Conservation (phyloP, 2,888 invertebrate genomes). For the Anthoptus insignis region DNA sequence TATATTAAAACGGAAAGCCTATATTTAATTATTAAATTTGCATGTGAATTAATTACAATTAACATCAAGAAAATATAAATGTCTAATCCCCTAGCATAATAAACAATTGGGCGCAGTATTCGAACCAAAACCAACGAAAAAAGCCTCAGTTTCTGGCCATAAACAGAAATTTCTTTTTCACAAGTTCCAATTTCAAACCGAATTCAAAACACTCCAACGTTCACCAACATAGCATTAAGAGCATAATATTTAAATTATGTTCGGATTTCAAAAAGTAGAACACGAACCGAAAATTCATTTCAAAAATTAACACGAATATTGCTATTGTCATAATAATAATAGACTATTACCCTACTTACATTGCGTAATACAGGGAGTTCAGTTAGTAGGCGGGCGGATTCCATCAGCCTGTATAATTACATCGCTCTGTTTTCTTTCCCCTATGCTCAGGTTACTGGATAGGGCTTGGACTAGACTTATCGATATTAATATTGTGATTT, state of each 20-base stretch:
- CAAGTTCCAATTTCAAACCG: not conserved
- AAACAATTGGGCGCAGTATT: too few species aligned
- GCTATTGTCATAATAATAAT: slow-evolving; percentile 32
- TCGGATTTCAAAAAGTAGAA: not conserved
- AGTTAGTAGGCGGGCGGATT: slow-evolving; percentile 50
- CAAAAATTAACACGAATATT: slow-evolving; percentile 30
- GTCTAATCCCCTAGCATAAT: too few species aligned
- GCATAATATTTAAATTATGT: not conserved
- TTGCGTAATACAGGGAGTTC: slow-evolving; percentile 42
- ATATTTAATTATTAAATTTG: too few species aligned
- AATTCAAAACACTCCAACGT: not conserved
- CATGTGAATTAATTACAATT: too few species aligned
- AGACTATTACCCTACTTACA: slow-evolving; percentile 39
- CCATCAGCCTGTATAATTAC: slow-evolving; percentile 57
- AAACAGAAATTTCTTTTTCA: too few species aligned
- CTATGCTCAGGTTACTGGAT: slow-evolving; percentile 55
- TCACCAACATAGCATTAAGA: not conserved
- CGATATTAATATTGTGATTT: slow-evolving; percentile 41
- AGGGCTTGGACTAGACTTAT: slow-evolving; percentile 43
- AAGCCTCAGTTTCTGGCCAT: too few species aligned
- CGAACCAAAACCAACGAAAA: not conserved
- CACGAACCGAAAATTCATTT: slow-evolving; percentile 10
- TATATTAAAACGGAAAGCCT: too few species aligned
- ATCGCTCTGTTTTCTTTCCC: slow-evolving; percentile 55
- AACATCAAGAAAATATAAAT: too few species aligned